phyloP scores from a whole-genome alignment of 1,140 invertebrate genomes.

The Glossosoma conforme region DNA sequence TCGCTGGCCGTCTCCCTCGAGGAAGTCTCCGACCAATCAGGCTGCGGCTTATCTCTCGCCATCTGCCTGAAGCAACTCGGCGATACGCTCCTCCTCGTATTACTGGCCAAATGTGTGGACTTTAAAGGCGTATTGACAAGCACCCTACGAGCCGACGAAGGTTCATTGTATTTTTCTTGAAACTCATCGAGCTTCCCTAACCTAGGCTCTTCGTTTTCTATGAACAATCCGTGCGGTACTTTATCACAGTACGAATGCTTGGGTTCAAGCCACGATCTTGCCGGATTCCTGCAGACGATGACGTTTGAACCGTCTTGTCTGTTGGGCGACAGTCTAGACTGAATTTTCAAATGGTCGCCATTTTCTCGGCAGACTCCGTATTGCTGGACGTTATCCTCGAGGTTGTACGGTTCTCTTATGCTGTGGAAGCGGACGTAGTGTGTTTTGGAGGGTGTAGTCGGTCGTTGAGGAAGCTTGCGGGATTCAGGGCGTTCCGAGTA shows the following conservation, averaged over 20 bases:
- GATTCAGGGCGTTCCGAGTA: slow-evolving; percentile 5
- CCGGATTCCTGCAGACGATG: neutral
- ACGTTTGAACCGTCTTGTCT: slow-evolving; percentile 2
- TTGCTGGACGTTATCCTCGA: neutral
- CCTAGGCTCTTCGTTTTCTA: slow-evolving; percentile 27
- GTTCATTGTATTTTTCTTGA: slow-evolving; percentile 15
- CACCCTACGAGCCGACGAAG: too few species aligned
- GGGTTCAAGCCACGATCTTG: too few species aligned
- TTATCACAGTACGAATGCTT: neutral
- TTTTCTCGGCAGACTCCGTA: slow-evolving; percentile 9
- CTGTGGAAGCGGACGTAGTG: slow-evolving; percentile 6
- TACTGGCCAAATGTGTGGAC: slow-evolving; percentile 20
- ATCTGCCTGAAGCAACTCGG: slow-evolving; percentile 26
- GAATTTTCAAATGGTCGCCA: too few species aligned
- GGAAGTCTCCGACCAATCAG: slow-evolving; percentile 18
- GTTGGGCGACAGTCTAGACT: neutral
- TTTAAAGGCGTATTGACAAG: slow-evolving; percentile 12
- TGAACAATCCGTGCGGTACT: slow-evolving; percentile 18
- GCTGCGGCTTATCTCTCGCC: slow-evolving; percentile 19
- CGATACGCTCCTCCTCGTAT: slow-evolving; percentile 25
- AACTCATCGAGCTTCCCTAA: slow-evolving; percentile 22
- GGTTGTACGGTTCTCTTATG: slow-evolving; percentile 10
- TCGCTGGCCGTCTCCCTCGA: slow-evolving; percentile 5
- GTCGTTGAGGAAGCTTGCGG: slow-evolving; percentile 13
- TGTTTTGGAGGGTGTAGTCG: slow-evolving; percentile 1